phyloP scores from a whole-genome alignment of 2,113 vertebrate genomes.

The Strix uralensis region DNA sequence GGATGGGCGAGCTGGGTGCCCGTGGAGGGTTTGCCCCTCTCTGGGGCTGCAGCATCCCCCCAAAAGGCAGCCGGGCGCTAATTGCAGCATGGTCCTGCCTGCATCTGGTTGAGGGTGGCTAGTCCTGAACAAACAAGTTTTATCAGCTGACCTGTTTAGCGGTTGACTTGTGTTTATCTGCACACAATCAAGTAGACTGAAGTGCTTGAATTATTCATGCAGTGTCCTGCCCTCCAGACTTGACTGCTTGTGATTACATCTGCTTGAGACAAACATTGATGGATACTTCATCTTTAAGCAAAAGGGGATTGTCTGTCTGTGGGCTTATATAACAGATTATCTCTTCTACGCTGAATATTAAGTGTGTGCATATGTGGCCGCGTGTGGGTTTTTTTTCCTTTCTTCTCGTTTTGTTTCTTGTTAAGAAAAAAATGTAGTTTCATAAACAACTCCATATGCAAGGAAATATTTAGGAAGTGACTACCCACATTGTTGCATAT shows the following conservation, averaged over 20 bases:
- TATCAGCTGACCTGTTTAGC: slow-evolving; percentile 88
- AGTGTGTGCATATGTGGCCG: slow-evolving; percentile 38
- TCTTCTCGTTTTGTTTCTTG: slow-evolving; percentile 17
- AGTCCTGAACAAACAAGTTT: slow-evolving; percentile 86
- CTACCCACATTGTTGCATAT: background rate
- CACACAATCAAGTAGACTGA: slow-evolving; percentile 83
- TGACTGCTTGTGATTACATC: slow-evolving; percentile 90
- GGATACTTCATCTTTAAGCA: slow-evolving; percentile 74
- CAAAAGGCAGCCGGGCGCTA: slow-evolving; percentile 50
- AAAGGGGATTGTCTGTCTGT: slow-evolving; percentile 62
- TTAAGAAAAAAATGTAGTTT: slow-evolving; percentile 7
- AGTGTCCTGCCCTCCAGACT: slow-evolving; percentile 86
- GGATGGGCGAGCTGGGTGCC: background rate
- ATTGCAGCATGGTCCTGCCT: slow-evolving; percentile 64
- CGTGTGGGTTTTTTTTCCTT: background rate
- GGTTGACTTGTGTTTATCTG: slow-evolving; percentile 89
- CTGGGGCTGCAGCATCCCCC: background rate
- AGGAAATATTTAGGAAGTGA: slow-evolving; percentile 60
- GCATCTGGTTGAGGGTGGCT: slow-evolving; percentile 68
- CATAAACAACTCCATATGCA: slow-evolving; percentile 51
- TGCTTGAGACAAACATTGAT: slow-evolving; percentile 83
- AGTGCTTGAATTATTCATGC: slow-evolving; percentile 88
- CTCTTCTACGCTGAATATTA: slow-evolving; percentile 53
- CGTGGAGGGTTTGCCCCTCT: background rate
- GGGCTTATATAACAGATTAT: slow-evolving; percentile 73